A percentile compares a stretch with the other conserved stretches of the same genome.
phyloP scores from a whole-genome alignment of 2,888 invertebrate genomes.

The Heliconius erato region DNA sequence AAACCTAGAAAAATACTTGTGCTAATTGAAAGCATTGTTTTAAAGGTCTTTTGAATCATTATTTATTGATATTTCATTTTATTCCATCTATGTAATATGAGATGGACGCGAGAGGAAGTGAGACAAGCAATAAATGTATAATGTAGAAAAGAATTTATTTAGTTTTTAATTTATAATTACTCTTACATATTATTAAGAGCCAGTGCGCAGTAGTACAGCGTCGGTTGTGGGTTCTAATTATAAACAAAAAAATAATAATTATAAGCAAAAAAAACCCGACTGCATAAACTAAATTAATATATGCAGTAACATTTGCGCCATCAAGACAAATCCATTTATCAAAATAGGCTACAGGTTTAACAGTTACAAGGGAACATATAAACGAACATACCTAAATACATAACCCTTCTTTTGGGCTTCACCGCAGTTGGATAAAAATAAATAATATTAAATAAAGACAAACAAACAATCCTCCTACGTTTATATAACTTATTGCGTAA shows the following conservation, averaged over 20 bases:
- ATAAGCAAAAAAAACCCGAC: too few relatives aligned
- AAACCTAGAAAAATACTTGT: constrained; percentile 1
- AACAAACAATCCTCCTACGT: constrained; percentile 18
- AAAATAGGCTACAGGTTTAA: too few relatives aligned
- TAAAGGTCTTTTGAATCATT: neutral
- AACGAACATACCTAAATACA: too few relatives aligned
- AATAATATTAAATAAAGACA: neutral
- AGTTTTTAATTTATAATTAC: neutral
- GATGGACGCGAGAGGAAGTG: neutral
- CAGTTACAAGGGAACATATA: too few relatives aligned
- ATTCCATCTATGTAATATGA: neutral
- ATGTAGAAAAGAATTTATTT: neutral
- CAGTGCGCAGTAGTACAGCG: too few relatives aligned
- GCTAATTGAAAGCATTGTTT: neutral
- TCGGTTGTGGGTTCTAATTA: too few relatives aligned
- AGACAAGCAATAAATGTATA: neutral
- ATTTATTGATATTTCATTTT: neutral
- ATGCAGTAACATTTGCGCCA: too few relatives aligned
- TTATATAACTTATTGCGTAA: constrained; percentile 50
- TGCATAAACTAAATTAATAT: too few relatives aligned
- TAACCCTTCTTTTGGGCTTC: too few relatives aligned
- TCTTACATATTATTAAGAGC: neutral
- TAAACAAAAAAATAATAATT: too few relatives aligned
- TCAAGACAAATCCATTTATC: too few relatives aligned
- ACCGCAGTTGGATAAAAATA: too few relatives aligned